Evolutionary conservation across 1,140 invertebrate species (phyloP).

Genomic region (Oedothorax gibbosus): DNA sequence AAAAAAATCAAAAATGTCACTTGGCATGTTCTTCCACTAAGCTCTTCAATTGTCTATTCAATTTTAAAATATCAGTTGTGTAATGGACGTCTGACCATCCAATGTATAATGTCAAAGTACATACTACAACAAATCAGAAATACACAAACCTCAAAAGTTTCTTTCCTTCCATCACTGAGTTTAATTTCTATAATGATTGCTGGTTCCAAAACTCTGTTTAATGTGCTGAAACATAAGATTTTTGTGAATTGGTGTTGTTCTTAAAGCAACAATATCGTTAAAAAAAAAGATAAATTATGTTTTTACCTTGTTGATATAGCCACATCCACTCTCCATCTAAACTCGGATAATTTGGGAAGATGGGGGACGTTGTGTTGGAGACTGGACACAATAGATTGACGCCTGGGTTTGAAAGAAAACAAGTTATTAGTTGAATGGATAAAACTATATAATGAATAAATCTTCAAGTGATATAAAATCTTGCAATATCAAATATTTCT

Average conservation of each 20-base stretch:
- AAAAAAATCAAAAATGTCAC: no score
- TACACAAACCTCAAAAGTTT: conserved; percentile 56
- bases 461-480: no score
- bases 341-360: conserved; percentile 35
- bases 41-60: not conserved
- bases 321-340: conserved; percentile 56
- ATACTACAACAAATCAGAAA: no score
- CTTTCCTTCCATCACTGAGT: conserved; percentile 32
- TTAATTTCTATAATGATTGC: conserved; percentile 45
- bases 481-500: no score
- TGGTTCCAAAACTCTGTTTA: conserved; percentile 56
- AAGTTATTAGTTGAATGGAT: no score
- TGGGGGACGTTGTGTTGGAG: conserved; percentile 14
- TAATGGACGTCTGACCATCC: no score
- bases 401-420: conserved; percentile 27
- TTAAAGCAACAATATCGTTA: not conserved
- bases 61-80: not conserved
- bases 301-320: conserved; percentile 53
- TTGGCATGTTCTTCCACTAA: no score
- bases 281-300: not conserved
- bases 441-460: no score
- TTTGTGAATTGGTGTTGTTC: not conserved
- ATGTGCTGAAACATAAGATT: conserved; percentile 16
- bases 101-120: no score
- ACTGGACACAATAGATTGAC: conserved; percentile 5